These are phyloP conservation scores for Oeneis ivallda DNA, from an alignment of 2,888 invertebrate genomes.

Conservation along the genomic window DNA sequence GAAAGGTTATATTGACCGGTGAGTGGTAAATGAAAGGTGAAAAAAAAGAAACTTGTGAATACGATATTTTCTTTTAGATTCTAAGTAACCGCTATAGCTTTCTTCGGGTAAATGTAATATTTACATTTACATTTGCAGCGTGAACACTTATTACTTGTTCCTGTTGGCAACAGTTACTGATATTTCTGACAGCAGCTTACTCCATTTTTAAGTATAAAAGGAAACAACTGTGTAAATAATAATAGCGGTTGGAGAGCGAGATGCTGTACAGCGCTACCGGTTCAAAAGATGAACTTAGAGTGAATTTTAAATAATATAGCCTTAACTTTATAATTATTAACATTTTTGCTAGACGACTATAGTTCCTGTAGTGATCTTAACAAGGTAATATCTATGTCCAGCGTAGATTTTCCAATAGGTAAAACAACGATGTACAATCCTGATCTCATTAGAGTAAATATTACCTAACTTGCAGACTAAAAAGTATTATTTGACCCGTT, in stretches of 20 bases:
- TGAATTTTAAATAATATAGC: not conserved
- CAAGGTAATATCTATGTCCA: no score
- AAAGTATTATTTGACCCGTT: not conserved
- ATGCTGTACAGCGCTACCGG: slow-evolving; percentile 16
- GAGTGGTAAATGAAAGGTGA: slow-evolving; percentile 7
- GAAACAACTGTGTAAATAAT: slow-evolving; percentile 57
- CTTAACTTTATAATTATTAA: not conserved
- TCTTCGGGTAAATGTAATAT: slow-evolving; percentile 39
- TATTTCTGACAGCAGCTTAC: slow-evolving; percentile 54
- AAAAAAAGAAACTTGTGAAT: slow-evolving; percentile 15
- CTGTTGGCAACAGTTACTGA: slow-evolving; percentile 49
- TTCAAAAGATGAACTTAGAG: slow-evolving; percentile 10
- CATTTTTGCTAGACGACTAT: no score
- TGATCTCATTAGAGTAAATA: no score
- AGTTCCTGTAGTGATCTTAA: no score
- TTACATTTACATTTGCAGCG: slow-evolving; percentile 41
- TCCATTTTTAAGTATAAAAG: slow-evolving; percentile 56
- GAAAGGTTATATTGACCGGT: not conserved
- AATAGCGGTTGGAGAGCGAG: slow-evolving; percentile 46
- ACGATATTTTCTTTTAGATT: slow-evolving; percentile 13
- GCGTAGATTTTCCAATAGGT: no score
- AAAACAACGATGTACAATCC: no score
- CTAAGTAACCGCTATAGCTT: slow-evolving; percentile 9
- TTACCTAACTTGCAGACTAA: no score
- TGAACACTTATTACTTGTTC: slow-evolving; percentile 45